A percentile compares a stretch with the other conserved stretches of the same genome.
Evolutionary conservation across 2,888 invertebrate genomes (phyloP).

Genomic region (Lymantria dispar): DNA sequence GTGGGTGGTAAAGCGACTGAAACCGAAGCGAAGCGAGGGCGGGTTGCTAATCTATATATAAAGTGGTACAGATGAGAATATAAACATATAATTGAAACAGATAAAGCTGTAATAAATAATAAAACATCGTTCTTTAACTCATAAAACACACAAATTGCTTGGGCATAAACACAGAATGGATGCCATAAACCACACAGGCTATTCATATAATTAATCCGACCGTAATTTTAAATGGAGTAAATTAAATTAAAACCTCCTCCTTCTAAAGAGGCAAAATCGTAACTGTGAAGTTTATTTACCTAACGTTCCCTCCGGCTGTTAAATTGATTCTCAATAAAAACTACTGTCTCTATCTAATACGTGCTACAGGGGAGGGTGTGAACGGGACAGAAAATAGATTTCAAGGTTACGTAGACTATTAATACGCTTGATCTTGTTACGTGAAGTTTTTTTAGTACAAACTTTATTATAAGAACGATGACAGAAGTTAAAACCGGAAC

Average conservation of each 20-base stretch:
- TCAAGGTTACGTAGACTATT: conserved; percentile 18
- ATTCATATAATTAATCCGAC: conserved; percentile 2
- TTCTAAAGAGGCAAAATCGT: conserved; percentile 10
- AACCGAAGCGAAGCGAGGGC: too few relatives aligned
- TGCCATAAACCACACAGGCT: neutral
- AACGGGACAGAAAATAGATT: conserved; percentile 12
- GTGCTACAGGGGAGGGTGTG: conserved; percentile 3
- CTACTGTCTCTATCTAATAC: conserved; percentile 16
- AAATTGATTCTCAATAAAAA: conserved; percentile 35
- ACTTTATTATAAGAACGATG: conserved; percentile 4
- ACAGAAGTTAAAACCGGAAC: neutral
- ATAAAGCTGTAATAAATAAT: conserved; percentile 2
- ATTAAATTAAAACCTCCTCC: conserved; percentile 4
- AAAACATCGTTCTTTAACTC: conserved; percentile 2
- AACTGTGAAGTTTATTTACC: conserved; percentile 9
- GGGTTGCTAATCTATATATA: too few relatives aligned
- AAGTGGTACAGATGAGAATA: too few relatives aligned
- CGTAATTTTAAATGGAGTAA: conserved; percentile 1
- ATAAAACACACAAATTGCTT: conserved; percentile 1
- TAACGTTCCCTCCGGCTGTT: neutral
- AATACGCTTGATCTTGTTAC: conserved; percentile 25
- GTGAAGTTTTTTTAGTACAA: conserved; percentile 11
- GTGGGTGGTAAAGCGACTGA: too few relatives aligned
- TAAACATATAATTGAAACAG: neutral
- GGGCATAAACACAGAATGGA: neutral